Evolutionary conservation across 2,113 vertebrate species (phyloP).

Genomic region (Nyctereutes procyonoides): DNA sequence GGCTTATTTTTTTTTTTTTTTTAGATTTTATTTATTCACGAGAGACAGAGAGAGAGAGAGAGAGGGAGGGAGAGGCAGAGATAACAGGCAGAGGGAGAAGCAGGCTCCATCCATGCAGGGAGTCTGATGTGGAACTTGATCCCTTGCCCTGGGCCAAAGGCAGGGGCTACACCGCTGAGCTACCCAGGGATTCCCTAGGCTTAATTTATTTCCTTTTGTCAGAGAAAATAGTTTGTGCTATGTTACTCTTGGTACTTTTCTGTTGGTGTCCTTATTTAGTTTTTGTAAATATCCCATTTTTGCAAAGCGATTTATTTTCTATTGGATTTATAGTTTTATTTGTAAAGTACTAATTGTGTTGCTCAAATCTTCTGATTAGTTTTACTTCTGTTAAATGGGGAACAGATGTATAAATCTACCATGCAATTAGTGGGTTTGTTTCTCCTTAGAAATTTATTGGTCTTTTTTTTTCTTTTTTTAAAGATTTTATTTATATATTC

Average conservation of each 20-base stretch:
- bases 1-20: not conserved
- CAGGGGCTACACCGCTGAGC: too few relatives aligned
- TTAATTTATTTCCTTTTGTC: constrained; percentile 12
- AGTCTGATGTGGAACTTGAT: too few relatives aligned
- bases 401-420: not conserved
- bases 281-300: not conserved
- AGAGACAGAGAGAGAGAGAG: too few relatives aligned
- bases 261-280: constrained; percentile 1
- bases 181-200: too few relatives aligned
- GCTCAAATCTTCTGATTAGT: not conserved
- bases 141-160: too few relatives aligned
- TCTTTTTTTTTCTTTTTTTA: not conserved
- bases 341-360: not conserved
- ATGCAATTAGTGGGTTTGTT: not conserved
- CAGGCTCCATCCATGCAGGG: too few relatives aligned
- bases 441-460: not conserved
- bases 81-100: too few relatives aligned
- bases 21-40: too few relatives aligned
- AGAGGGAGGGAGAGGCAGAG: too few relatives aligned
- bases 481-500: too few relatives aligned
- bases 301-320: not conserved
- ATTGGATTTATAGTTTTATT: constrained; percentile 10
- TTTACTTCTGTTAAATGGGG: not conserved
- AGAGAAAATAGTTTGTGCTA: not conserved
- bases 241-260: not conserved